Base-by-base conservation (phyloP, 1,140 invertebrate species). In the Oreohelix idahoensis region DNA sequence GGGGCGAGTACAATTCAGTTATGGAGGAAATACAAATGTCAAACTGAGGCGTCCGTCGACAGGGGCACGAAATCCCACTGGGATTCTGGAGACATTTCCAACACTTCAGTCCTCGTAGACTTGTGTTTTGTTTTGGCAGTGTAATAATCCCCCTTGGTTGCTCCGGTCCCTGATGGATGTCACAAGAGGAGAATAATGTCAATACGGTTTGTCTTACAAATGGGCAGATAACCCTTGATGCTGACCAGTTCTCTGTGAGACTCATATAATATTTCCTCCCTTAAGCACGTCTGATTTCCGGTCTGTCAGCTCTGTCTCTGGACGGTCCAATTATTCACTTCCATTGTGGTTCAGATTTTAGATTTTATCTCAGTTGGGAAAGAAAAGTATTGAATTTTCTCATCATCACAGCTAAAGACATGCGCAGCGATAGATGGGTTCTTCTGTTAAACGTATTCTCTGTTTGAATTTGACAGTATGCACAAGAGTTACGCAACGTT, bases 161-260 rank as follows among this genome's bases (percentile, higher is more conserved):
- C 36, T n/a, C 5, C 2, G 11, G 29, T 35, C 23, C 11, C 29
- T 35, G 36, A 70, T 4, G 69, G 69, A 5, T 38, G 69, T 70
- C 69, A 70, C 15, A 15, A 20, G 32, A 36, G 69, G 23, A 70
- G 69, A 38, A 38, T 17, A 8, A 35, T 70, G 69, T 70, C 69
- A 70, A 70, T 35, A 70, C 29, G 29, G 69, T 70, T 70, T 70
- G 69, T 70, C 69, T n/a, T 70, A n/a, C 69, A 70, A 70, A 70
- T 70, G 69, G 23, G 69, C 5, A 70, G 69, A 70, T 70, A 70
- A 70, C 69, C 69, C 69, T 70, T 70, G 69, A 70, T 35, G 69
- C 32, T 38, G 26, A 4, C 23, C 51, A 58, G 51, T 5, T 58
- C 10, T 23, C 26, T 26, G 51, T 4, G 23, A 10, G 51, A 58